Conservation (phyloP, 2,797 vertebrate species). For the Anguilla obscura region DNA sequence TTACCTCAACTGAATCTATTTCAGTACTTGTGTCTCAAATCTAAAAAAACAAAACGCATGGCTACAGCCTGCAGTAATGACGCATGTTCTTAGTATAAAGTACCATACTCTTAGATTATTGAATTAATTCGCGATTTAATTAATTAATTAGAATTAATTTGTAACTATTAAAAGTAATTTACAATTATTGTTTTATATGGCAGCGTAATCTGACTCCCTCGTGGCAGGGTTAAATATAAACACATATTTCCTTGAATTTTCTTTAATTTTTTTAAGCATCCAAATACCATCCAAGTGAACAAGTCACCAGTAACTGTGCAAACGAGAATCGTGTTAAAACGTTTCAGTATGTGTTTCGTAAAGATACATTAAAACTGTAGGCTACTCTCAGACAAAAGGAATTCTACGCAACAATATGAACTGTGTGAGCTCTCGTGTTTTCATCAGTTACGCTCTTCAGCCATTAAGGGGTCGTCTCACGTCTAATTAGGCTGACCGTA, state of each 20-base stretch:
- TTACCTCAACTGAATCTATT: not conserved
- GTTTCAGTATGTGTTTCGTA: not conserved
- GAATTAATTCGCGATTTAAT: not conserved
- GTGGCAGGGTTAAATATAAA: not conserved
- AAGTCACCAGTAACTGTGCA: not conserved
- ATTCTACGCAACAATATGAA: not conserved
- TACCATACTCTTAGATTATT: not conserved
- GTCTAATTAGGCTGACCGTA: slow-evolving; percentile 47
- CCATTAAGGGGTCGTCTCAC: slow-evolving; percentile 29
- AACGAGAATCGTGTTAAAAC: not conserved
- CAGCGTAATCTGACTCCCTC: not conserved
- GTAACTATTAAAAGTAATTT: not conserved
- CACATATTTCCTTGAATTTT: not conserved
- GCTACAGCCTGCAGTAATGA: not conserved
- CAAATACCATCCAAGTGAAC: not conserved
- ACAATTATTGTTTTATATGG: not conserved
- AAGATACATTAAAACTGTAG: not conserved
- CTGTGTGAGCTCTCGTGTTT: not conserved
- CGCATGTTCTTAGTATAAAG: not conserved
- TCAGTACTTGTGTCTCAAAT: not conserved
- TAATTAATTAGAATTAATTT: not conserved
- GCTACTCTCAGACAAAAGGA: not conserved
- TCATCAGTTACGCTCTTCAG: slow-evolving; percentile 21
- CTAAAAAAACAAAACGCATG: not conserved
- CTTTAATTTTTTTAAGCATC: not conserved